A percentile compares a stretch with the other conserved stretches of the same genome.
phyloP scores from a whole-genome alignment of 2,888 invertebrate genomes.

The Eupithecia insigniata region DNA sequence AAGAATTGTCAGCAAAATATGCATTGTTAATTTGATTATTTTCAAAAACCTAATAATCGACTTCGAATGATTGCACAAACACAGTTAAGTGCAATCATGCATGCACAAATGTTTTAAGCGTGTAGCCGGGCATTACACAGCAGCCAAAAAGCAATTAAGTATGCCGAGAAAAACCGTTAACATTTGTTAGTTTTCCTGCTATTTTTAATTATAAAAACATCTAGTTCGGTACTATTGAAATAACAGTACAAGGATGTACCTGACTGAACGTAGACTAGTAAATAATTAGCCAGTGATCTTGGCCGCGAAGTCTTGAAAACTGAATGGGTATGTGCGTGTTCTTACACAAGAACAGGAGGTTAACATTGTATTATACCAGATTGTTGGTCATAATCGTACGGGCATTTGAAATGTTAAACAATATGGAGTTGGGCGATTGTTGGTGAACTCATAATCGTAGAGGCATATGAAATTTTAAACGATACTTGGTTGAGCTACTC shows the following conservation, averaged over 20 bases:
- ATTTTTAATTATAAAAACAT: not conserved
- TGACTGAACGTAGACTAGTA: not conserved
- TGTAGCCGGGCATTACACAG: no score
- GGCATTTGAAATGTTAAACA: no score
- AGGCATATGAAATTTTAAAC: no score
- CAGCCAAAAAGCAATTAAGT: not conserved
- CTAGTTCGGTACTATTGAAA: not conserved
- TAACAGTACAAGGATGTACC: not conserved
- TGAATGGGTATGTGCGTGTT: not conserved
- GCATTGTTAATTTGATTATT: no score
- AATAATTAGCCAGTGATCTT: constrained; percentile 48
- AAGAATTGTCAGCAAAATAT: no score
- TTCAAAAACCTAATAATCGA: no score
- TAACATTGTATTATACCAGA: not conserved
- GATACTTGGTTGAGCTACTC: no score
- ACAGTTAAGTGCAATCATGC: no score
- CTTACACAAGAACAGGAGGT: not conserved
- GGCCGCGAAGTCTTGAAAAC: constrained; percentile 61
- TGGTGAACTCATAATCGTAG: not conserved
- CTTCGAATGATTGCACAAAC: no score
- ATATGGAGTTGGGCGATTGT: no score
- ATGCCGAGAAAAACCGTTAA: not conserved
- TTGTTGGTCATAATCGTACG: not conserved
- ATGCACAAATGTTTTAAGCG: no score
- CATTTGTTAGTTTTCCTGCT: not conserved